phyloP scores from a whole-genome alignment of 2,888 invertebrate species.

The Folsomia candida region DNA sequence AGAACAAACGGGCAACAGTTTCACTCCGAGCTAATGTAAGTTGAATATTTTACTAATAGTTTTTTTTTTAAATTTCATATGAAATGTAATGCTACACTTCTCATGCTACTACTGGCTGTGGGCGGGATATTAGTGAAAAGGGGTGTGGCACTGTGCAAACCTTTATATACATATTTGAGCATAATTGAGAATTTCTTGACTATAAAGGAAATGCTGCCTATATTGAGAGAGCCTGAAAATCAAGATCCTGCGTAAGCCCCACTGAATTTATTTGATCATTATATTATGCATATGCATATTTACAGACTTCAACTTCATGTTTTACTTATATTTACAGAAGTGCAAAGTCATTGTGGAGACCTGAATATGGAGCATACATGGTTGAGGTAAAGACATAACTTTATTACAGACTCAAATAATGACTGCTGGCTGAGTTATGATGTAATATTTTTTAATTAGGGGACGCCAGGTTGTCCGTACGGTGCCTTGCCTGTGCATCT shows the following conservation, averaged over 20 bases:
- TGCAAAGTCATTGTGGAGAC: conserved; percentile 89
- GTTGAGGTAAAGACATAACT: conserved; percentile 75
- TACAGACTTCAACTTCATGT: too few relatives aligned
- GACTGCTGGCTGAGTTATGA: conserved; percentile 1
- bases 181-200: too few relatives aligned
- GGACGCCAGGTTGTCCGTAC: conserved; percentile 94
- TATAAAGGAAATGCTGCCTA: conserved; percentile 73
- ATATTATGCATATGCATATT: too few relatives aligned
- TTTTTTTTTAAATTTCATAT: too few relatives aligned
- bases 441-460: conserved; percentile 53
- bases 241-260: conserved; percentile 70
- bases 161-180: too few relatives aligned
- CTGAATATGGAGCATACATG: conserved; percentile 99
- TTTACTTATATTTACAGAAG: conserved; percentile 55
- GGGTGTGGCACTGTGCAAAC: too few relatives aligned
- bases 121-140: neutral
- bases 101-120: neutral
- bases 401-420: too few relatives aligned
- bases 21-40: conserved; percentile 70
- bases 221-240: conserved; percentile 77
- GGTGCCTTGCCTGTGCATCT: conserved; percentile 93
- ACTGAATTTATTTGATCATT: too few relatives aligned
- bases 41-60: conserved; percentile 9
- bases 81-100: neutral
- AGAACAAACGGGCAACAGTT: conserved; percentile 75